These are phyloP conservation scores for Nasonia longicornis DNA, from an alignment of 1,140 invertebrate species.

Conservation along the genomic window DNA sequence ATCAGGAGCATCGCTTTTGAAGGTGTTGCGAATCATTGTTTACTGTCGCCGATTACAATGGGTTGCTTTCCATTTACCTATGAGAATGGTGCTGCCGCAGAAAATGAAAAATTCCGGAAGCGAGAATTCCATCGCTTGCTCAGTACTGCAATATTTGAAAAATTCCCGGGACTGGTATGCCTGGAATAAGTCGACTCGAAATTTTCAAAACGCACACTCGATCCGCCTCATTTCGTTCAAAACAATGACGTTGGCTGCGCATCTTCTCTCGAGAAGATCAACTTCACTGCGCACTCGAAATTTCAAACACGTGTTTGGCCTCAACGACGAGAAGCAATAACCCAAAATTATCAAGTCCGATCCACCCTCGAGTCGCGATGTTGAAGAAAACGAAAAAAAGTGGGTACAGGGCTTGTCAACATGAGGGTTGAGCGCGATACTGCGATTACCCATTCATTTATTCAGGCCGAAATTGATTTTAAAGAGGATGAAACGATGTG, in stretches of 20 bases:
- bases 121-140: constrained; percentile 50
- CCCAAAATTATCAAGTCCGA: not conserved
- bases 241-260: constrained; percentile 26
- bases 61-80: constrained; percentile 47
- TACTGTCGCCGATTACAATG: too few relatives aligned
- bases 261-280: too few relatives aligned
- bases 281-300: too few relatives aligned
- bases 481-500: constrained; percentile 30
- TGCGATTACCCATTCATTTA: not conserved
- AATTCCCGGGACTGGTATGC: not conserved
- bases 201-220: not conserved
- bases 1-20: constrained; percentile 53
- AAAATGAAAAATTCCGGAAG: constrained; percentile 54
- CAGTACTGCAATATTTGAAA: not conserved
- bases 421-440: too few relatives aligned
- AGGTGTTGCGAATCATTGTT: not conserved
- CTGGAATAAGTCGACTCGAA: not conserved
- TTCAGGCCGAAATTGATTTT: not conserved
- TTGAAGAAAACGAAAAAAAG: constrained; percentile 22
- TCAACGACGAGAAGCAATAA: not conserved
- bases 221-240: not conserved
- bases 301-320: too few relatives aligned
- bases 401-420: not conserved
- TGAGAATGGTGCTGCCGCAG: constrained; percentile 52
- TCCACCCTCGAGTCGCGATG: not conserved